Conservation (phyloP, 2,888 invertebrate genomes). For the Drosophila anomalata region DNA sequence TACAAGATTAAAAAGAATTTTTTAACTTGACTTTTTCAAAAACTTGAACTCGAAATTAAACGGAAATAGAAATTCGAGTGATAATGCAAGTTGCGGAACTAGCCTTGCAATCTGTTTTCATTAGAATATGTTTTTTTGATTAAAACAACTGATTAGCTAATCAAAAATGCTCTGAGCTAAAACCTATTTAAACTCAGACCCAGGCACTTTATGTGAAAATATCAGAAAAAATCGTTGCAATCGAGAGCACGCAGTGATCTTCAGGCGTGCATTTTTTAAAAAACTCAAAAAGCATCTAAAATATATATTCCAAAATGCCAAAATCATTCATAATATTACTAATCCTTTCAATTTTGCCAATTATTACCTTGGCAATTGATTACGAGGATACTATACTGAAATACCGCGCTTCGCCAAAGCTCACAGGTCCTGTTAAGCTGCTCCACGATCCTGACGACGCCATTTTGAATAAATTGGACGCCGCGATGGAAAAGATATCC, state of each 20-base stretch:
- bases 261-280: slow-evolving; percentile 59
- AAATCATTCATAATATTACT: slow-evolving; percentile 19
- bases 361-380: slow-evolving; percentile 8
- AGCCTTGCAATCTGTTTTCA: slow-evolving; percentile 35
- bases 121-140: slow-evolving; percentile 37
- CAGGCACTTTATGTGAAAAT: slow-evolving; percentile 12
- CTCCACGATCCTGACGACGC: slow-evolving; percentile 55
- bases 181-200: slow-evolving; percentile 50
- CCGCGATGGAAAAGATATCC: slow-evolving; percentile 68
- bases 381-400: slow-evolving; percentile 22
- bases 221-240: slow-evolving; percentile 45
- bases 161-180: slow-evolving; percentile 3
- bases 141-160: slow-evolving; percentile 5
- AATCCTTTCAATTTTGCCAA: slow-evolving; percentile 12
- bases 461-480: slow-evolving; percentile 66
- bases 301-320: background rate
- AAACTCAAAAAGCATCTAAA: slow-evolving; percentile 7
- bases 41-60: slow-evolving; percentile 26
- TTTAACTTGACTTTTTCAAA: slow-evolving; percentile 1
- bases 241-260: slow-evolving; percentile 64
- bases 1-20: slow-evolving; percentile 36
- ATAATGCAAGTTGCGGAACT: slow-evolving; percentile 1
- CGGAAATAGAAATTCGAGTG: background rate
- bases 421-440: slow-evolving; percentile 57
- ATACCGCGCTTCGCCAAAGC: slow-evolving; percentile 68